A percentile compares a stretch with the other conserved stretches of the same genome.
Evolutionary conservation across 1,140 invertebrate genomes (phyloP).

Genomic region (Drosophila kohkoa): DNA sequence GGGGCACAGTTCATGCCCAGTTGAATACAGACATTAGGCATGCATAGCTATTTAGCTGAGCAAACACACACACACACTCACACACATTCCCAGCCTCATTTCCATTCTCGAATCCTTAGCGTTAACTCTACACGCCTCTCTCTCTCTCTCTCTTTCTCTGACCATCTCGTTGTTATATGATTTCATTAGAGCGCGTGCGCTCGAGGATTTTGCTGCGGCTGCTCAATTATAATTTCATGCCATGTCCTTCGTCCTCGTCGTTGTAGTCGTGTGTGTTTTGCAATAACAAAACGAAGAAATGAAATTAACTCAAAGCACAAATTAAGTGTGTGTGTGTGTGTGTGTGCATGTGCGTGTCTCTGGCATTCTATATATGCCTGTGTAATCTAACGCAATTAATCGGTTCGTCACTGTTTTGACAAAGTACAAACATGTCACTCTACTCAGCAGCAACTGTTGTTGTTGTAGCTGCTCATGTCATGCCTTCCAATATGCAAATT

Average conservation of each 20-base stretch:
- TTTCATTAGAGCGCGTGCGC: conserved; percentile 69
- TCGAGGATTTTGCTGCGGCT: conserved; percentile 62
- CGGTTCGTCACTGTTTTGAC: conserved; percentile 76
- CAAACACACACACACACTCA: conserved; percentile 43
- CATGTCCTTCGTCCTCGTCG: conserved; percentile 37
- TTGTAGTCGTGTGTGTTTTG: conserved; percentile 51
- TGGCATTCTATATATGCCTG: conserved; percentile 5
- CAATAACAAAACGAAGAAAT: conserved; percentile 78
- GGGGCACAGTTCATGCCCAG: conserved; percentile 61
- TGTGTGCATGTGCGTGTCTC: conserved; percentile 1
- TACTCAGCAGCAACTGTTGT: conserved; percentile 12
- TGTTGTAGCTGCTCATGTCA: conserved; percentile 49
- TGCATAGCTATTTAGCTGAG: conserved; percentile 72
- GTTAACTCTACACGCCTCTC: too few relatives aligned
- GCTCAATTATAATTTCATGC: conserved; percentile 76
- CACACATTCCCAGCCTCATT: conserved; percentile 24
- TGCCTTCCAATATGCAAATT: conserved; percentile 76
- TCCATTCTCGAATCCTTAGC: background rate
- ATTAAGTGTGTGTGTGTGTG: conserved; percentile 51
- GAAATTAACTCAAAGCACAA: conserved; percentile 77
- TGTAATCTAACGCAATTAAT: conserved; percentile 82
- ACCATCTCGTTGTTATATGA: conserved; percentile 34
- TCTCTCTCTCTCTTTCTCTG: background rate
- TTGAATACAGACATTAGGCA: conserved; percentile 81
- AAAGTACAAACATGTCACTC: conserved; percentile 62